These are phyloP conservation scores for Drosophila murphyi DNA, from an alignment of 1,140 invertebrate species.

Conservation along the genomic window DNA sequence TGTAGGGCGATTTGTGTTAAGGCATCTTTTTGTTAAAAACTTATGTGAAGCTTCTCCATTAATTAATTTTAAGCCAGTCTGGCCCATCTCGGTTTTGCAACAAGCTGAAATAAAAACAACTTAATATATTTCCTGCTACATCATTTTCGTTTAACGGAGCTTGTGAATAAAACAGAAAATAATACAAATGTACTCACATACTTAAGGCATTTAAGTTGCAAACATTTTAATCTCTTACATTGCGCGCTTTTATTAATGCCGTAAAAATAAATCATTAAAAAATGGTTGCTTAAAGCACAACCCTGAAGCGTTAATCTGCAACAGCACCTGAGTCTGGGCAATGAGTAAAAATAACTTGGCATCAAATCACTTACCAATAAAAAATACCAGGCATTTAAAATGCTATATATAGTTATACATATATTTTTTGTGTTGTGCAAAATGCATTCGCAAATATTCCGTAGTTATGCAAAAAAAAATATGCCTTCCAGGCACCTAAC, in stretches of 20 bases:
- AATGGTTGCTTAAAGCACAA: constrained; percentile 16
- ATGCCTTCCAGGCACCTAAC: neutral
- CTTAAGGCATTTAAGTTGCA: neutral
- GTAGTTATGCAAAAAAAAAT: neutral
- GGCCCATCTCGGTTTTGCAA: no score
- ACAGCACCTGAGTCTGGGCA: constrained; percentile 8
- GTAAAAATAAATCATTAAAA: constrained; percentile 27
- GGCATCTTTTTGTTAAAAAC: no score
- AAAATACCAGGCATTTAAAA: neutral
- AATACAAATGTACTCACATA: no score
- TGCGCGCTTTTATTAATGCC: constrained; percentile 18
- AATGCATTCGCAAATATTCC: constrained; percentile 3
- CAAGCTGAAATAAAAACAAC: no score
- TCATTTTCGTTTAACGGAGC: no score
- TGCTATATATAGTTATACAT: neutral
- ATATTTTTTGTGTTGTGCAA: neutral
- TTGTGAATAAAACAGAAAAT: no score
- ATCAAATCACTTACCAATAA: neutral
- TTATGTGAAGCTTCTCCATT: no score
- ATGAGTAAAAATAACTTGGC: constrained; percentile 42
- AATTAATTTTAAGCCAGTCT: no score
- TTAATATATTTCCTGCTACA: no score
- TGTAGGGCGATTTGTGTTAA: no score
- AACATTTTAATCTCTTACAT: constrained; percentile 9
- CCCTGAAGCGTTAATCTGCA: constrained; percentile 18